A percentile compares a stretch with the other conserved stretches of the same genome.
phyloP scores from a whole-genome alignment of 2,113 vertebrate genomes.

The Stomatorhinus ivindoensis region DNA sequence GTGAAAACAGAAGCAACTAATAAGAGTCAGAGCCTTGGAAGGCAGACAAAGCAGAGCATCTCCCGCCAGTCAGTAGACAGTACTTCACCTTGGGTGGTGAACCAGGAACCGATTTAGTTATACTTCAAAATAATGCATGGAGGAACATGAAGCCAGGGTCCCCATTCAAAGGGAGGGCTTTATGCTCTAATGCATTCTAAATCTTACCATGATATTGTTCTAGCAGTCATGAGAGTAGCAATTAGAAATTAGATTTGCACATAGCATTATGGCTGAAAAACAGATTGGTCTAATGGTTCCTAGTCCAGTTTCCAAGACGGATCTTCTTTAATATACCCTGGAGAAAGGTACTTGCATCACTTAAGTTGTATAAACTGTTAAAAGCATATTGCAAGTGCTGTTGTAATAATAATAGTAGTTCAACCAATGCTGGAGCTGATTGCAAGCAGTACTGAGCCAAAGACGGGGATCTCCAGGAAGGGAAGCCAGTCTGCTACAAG shows the following conservation, averaged over 20 bases:
- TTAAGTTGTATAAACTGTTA: not conserved
- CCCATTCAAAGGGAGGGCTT: not conserved
- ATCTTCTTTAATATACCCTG: not conserved
- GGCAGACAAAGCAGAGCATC: not conserved
- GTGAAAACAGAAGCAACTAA: not conserved
- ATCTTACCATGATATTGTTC: not conserved
- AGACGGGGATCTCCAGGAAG: not conserved
- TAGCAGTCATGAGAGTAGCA: not conserved
- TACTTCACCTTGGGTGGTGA: not conserved
- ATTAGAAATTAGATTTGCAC: not conserved
- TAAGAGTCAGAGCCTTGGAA: not conserved
- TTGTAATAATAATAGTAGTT: not conserved
- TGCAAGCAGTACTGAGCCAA: not conserved
- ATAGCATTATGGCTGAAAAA: not conserved
- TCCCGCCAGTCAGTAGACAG: not conserved
- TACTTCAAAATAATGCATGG: not conserved
- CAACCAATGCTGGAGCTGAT: not conserved
- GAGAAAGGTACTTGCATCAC: not conserved
- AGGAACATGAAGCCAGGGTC: not conserved
- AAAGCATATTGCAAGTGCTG: not conserved
- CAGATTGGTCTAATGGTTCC: not conserved
- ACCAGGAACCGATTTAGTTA: not conserved
- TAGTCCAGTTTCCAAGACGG: not conserved
- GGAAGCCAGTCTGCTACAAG: not conserved
- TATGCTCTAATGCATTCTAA: not conserved